Base-by-base conservation (phyloP, 2,797 vertebrate species). In the Vultur gryphus region DNA sequence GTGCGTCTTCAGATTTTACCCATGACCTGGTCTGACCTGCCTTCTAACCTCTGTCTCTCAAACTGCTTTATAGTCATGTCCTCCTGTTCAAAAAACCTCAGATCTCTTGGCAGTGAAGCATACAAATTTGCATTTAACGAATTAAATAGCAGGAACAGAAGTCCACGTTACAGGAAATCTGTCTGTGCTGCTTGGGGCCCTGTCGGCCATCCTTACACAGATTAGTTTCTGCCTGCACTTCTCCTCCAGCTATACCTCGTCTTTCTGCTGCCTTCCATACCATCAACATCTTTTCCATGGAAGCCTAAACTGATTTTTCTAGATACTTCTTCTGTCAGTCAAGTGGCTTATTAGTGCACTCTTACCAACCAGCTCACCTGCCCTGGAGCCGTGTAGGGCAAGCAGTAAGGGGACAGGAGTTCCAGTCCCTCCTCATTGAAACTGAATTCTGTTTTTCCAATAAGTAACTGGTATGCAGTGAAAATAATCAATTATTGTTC, bases 1-100 rank as follows among this genome's bases (percentile, higher is more conserved):
- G 82, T 83, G 57, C 77, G 51, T 35, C 78, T 89, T 90, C 75
- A 67, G 59, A 61, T 91, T 93, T 94, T 95, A 89, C 94, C 91
- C 96, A 94, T 95, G 95, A 62, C 92, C 96, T 93, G 57, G 24
- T 41, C 37, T 94, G 96, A 95, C 94, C 82, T 86, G 78, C 71
- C 21, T 91, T 77, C 64, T 71, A 89, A 87, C 67, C 67, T 65
- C 66, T 87, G 48, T 77, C 67, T 83, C 89, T 78, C 52, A 24
- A 93, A 69, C 46, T 91, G 79, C 64, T 77, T 80, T 86, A 57
- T 15, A 73, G 44, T 59, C 84, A 33, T 77, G 59, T 87, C 44
- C 51, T 91, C 67, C 81, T 35, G 11, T 24, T 64, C 78, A 80
- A 62, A 71, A 71, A 62, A 58, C 2, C 18, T 33, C 77, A 61